These are phyloP conservation scores for Heliconius ethilla DNA, from an alignment of 2,888 invertebrate genomes.

Conservation along the genomic window DNA sequence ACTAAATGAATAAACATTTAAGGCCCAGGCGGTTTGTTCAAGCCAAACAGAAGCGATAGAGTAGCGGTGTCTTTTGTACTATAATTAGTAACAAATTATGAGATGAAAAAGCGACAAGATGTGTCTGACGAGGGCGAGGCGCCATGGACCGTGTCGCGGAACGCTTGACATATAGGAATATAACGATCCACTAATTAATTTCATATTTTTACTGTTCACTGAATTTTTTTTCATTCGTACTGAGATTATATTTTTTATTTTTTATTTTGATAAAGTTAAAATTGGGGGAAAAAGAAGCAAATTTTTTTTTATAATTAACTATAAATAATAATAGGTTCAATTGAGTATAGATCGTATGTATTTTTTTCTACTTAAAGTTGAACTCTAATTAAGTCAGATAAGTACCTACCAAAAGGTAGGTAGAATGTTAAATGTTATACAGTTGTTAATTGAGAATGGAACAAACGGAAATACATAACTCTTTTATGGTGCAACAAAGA, in stretches of 20 bases:
- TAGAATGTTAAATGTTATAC: too few relatives aligned
- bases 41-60: constrained; percentile 17
- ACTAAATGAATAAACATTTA: constrained; percentile 17
- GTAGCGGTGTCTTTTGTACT: constrained; percentile 40
- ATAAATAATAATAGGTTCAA: neutral
- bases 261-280: neutral
- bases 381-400: neutral
- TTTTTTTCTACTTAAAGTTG: neutral
- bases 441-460: neutral
- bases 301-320: neutral
- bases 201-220: constrained; percentile 37
- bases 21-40: constrained; percentile 11
- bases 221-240: neutral
- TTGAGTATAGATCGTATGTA: neutral
- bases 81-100: constrained; percentile 49
- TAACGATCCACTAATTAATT: constrained; percentile 44
- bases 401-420: neutral
- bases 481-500: too few relatives aligned
- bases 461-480: too few relatives aligned
- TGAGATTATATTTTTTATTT: neutral
- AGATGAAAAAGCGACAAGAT: constrained; percentile 39
- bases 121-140: constrained; percentile 29
- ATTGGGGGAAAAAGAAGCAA: neutral
- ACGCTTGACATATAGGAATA: constrained; percentile 36
- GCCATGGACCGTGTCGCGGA: constrained; percentile 39